Base-by-base conservation (phyloP, 2,113 vertebrate species). In the Eublepharis macularius region DNA sequence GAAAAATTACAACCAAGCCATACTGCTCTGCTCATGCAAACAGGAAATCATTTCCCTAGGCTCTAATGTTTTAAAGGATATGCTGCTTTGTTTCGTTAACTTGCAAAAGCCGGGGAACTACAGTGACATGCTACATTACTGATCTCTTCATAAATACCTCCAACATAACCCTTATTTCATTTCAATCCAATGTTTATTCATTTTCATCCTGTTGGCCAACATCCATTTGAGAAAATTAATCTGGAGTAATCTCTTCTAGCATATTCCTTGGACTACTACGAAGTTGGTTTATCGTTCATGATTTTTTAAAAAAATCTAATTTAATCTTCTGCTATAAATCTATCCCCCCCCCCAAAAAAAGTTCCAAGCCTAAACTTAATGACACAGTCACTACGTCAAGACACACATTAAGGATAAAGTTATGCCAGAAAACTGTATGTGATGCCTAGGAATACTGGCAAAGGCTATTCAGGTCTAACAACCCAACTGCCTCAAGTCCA, bases 31-130 rank as follows among this genome's bases (percentile, higher is more conserved):
- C n/a, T 41, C 66, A 76, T 43, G 36, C 10, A 63, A 89, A 69
- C 72, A 54, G 65, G 39, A 47, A 8, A 4, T 87, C 89, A 85
- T 92, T 92, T 90, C 12, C 17, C 41, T 90, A 90, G 77, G 54
- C 43, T 11, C 12, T 79, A 70, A 82, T 45, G 78, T 11, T 79
- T 57, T 54, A 79, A 60, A 79, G 32, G 19, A 16, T 1, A 6
- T 9, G 10, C 4, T 16, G 17, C 2, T 21, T 65, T n/a, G 10
- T 81, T 32, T 74, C 57, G 0, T 19, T 60, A 76, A 32, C 1
- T 0, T 47, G 0, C 0, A 26, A 69, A 83, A 11, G 54, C 41
- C 84, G 84, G 79, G 3, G 73, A 77, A 73, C 43, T 0, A 0
- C 0, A 1, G 14, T 0, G 1, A 82, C 41, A 45, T 66, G 66